phyloP scores from a whole-genome alignment of 1,140 invertebrate species.

The Pseudachorutes palmiensis region DNA sequence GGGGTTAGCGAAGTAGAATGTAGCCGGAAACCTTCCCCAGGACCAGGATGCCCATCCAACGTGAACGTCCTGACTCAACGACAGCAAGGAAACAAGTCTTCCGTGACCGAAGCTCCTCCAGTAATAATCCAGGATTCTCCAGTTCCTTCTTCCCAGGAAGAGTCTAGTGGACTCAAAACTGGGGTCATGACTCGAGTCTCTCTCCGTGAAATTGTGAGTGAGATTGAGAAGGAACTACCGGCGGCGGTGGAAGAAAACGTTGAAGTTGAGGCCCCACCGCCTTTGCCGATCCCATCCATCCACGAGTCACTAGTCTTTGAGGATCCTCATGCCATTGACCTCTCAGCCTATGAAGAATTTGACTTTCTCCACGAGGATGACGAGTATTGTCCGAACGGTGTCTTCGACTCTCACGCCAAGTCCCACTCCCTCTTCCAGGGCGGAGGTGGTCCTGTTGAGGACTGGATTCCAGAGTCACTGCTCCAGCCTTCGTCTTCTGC shows the following conservation, averaged over 20 bases:
- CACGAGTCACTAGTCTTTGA: not conserved
- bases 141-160: constrained; percentile 2
- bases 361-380: constrained; percentile 29
- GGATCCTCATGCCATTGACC: constrained; percentile 13
- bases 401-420: not conserved
- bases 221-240: not conserved
- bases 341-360: constrained; percentile 28
- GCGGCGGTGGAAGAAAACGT: not conserved
- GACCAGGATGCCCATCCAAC: not conserved
- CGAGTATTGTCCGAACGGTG: constrained; percentile 32
- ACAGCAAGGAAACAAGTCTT: not conserved
- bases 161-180: constrained; percentile 1
- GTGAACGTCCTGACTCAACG: not conserved
- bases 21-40: not conserved
- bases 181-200: not conserved
- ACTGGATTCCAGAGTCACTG: not conserved
- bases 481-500: not conserved
- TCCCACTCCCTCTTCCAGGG: not conserved
- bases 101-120: not conserved
- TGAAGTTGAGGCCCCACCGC: not conserved
- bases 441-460: not conserved
- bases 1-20: not conserved
- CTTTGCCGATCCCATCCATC: constrained; percentile 1
- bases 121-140: not conserved
- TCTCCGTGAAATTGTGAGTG: not conserved